Percentiles rank a stretch among this genome's conserved stretches.
These are phyloP conservation scores for Dynastes maya DNA, from an alignment of 2,888 invertebrate species.

Conservation along the genomic window DNA sequence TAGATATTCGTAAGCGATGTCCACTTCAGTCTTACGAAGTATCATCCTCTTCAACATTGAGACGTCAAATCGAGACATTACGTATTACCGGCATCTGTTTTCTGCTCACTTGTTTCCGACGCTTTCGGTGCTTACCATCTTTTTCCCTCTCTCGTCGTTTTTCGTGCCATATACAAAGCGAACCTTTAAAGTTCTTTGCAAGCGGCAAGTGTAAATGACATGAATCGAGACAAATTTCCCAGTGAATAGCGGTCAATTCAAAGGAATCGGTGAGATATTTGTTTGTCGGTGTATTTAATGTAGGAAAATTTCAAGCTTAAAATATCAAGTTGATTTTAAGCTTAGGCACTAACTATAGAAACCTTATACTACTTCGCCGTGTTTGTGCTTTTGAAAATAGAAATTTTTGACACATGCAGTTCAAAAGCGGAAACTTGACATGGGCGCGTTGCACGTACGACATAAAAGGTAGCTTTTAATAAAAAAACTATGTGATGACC, in stretches of 20 bases:
- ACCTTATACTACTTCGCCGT: neutral
- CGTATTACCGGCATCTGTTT: conserved; percentile 35
- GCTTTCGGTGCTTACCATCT: conserved; percentile 8
- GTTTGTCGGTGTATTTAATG: conserved; percentile 5
- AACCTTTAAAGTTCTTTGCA: conserved; percentile 38
- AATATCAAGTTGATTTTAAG: conserved; percentile 8
- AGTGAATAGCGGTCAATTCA: conserved; percentile 42
- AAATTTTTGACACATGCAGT: too few relatives aligned
- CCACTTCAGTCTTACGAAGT: conserved; percentile 37
- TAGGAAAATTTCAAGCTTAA: neutral
- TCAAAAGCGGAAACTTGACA: too few relatives aligned
- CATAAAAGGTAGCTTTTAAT: too few relatives aligned
- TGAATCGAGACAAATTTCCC: conserved; percentile 40
- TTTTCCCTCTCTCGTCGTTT: conserved; percentile 19
- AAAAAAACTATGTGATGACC: too few relatives aligned
- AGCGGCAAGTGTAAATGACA: conserved; percentile 39
- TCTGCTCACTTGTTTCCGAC: conserved; percentile 44
- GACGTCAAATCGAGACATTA: conserved; percentile 38
- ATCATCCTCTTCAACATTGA: conserved; percentile 40
- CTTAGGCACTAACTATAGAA: neutral
- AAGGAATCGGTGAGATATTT: conserved; percentile 32
- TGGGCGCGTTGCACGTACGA: too few relatives aligned
- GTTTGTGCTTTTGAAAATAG: neutral
- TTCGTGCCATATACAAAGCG: conserved; percentile 29
- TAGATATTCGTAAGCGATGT: conserved; percentile 41